Conservation (phyloP, 2,113 vertebrate species). For the Colius striatus region DNA sequence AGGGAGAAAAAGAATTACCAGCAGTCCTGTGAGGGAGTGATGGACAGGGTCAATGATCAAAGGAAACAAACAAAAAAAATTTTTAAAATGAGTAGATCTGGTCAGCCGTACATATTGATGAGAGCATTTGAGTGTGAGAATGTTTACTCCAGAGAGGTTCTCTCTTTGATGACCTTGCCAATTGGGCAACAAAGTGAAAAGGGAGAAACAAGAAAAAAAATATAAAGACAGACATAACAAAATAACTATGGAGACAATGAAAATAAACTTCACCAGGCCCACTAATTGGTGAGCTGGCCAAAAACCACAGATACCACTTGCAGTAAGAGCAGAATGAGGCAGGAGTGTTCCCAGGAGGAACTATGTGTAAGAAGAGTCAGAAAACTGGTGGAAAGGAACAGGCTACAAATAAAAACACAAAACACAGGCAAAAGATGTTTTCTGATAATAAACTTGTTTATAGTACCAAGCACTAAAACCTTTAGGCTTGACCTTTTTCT, state of each 20-base stretch:
- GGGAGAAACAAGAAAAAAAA: neutral
- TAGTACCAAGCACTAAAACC: neutral
- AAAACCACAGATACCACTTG: neutral
- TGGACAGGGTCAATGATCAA: neutral
- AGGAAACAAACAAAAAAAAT: too few species aligned
- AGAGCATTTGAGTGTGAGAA: neutral
- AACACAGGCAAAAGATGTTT: rapidly evolving
- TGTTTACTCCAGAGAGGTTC: neutral
- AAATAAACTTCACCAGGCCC: neutral
- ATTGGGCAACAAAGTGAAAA: neutral
- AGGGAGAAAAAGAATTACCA: neutral
- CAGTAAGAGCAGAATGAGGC: neutral
- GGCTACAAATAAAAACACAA: neutral
- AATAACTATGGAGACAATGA: neutral
- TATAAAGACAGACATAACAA: too few species aligned
- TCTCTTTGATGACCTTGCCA: neutral
- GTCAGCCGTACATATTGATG: neutral
- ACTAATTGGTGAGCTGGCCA: neutral
- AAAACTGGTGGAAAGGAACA: neutral
- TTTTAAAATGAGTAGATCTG: neutral
- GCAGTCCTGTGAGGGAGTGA: neutral
- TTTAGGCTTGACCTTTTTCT: neutral
- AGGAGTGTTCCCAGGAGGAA: neutral
- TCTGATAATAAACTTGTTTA: neutral
- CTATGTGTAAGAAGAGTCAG: neutral